A percentile compares a stretch with the other conserved stretches of the same genome.
Evolutionary conservation across 2,888 invertebrate genomes (phyloP).

Genomic region (Epinotia brunnichana): DNA sequence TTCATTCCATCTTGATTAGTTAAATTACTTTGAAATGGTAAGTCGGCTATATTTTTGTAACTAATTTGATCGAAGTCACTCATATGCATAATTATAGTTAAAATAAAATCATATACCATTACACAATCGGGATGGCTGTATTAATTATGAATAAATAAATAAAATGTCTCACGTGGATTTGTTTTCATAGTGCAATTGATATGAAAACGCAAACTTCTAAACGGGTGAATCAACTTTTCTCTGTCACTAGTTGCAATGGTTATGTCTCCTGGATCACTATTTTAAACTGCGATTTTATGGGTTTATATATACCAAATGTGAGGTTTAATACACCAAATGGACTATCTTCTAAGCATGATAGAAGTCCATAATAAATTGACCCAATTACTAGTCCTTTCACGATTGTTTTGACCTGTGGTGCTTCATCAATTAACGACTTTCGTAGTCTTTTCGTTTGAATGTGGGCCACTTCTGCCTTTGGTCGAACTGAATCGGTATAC

Average conservation of each 20-base stretch:
- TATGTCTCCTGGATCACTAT: too few relatives aligned
- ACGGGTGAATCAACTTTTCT: too few relatives aligned
- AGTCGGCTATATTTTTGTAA: constrained; percentile 49
- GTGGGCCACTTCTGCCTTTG: too few relatives aligned
- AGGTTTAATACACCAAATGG: too few relatives aligned
- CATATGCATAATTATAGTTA: constrained; percentile 55
- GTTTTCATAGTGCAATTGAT: not conserved
- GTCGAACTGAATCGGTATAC: too few relatives aligned
- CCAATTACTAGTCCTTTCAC: not conserved
- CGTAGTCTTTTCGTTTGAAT: too few relatives aligned
- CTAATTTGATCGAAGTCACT: constrained; percentile 57
- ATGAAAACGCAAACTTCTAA: not conserved
- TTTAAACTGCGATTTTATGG: too few relatives aligned
- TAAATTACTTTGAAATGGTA: constrained; percentile 41
- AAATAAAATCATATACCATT: constrained; percentile 49
- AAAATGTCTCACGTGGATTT: not conserved
- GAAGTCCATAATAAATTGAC: too few relatives aligned
- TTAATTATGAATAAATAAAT: constrained; percentile 3
- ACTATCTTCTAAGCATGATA: too few relatives aligned
- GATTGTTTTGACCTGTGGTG: not conserved
- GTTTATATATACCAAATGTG: too few relatives aligned
- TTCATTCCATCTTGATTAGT: not conserved
- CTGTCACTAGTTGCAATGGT: too few relatives aligned
- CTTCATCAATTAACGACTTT: not conserved
- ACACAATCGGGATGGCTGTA: constrained; percentile 25